Percentiles rank a stretch among this genome's conserved stretches.
Evolutionary conservation across 2,113 vertebrate species (phyloP).

Genomic region (Lynx canadensis): DNA sequence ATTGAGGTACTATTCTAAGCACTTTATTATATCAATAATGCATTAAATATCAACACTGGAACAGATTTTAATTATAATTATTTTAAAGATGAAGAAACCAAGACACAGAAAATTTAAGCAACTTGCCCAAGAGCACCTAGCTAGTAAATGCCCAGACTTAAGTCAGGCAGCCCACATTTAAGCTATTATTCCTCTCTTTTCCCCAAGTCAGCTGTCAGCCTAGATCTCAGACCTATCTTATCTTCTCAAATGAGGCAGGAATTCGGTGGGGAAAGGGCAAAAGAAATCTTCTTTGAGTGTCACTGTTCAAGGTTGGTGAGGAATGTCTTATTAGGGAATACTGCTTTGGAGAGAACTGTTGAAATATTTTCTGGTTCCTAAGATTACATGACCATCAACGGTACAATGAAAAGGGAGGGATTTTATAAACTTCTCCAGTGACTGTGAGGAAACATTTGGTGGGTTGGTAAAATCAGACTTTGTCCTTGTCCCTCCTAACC

Average conservation of each 20-base stretch:
- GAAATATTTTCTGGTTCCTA: not conserved
- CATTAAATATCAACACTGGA: not conserved
- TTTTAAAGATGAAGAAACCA: conserved; percentile 22
- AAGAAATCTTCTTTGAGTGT: not conserved
- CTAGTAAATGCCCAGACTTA: not conserved
- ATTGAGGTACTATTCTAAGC: not conserved
- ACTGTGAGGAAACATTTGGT: not conserved
- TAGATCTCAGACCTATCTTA: not conserved
- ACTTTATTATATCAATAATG: not conserved
- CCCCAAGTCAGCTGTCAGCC: not conserved
- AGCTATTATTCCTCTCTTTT: not conserved
- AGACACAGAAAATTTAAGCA: not conserved
- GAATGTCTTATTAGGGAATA: not conserved
- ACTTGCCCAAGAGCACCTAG: not conserved
- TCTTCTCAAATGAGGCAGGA: not conserved
- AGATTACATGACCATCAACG: not conserved
- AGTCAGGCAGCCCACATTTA: not conserved
- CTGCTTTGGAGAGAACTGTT: not conserved
- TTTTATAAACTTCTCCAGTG: not conserved
- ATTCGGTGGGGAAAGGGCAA: not conserved
- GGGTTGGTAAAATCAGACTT: not conserved
- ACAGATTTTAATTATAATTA: not conserved
- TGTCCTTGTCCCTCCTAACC: not conserved
- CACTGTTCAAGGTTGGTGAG: not conserved
- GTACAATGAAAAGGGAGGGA: not conserved